Evolutionary conservation across 1,140 invertebrate species (phyloP).

Genomic region (Nylanderia fulva): DNA sequence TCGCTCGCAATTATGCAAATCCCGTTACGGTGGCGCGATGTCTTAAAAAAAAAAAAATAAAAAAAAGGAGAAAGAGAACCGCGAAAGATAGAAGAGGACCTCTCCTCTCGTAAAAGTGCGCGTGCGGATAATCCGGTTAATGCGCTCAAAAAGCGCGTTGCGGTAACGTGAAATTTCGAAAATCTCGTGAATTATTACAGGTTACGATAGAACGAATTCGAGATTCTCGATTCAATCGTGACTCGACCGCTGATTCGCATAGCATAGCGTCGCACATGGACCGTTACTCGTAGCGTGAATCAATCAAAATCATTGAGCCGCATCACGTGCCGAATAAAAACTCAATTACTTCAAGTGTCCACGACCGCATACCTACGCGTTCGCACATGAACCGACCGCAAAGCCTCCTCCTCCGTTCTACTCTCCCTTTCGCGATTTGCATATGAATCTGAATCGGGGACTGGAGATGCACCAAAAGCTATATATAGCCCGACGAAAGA

Average conservation of each 20-base stretch:
- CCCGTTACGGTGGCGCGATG: slow-evolving; percentile 79
- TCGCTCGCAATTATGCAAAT: slow-evolving; percentile 84
- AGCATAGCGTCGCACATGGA: neutral
- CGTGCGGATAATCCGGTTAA: slow-evolving; percentile 28
- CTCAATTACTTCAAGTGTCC: slow-evolving; percentile 65
- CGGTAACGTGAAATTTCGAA: slow-evolving; percentile 13
- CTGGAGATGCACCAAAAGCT: slow-evolving; percentile 56
- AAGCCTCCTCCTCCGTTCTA: slow-evolving; percentile 19
- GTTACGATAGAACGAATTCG: slow-evolving; percentile 27
- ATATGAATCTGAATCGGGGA: slow-evolving; percentile 76
- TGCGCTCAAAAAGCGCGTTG: slow-evolving; percentile 12
- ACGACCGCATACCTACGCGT: slow-evolving; percentile 38
- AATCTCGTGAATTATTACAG: slow-evolving; percentile 13
- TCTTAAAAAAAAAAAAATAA: slow-evolving; percentile 72
- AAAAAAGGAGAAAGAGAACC: slow-evolving; percentile 63
- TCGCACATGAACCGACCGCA: slow-evolving; percentile 33
- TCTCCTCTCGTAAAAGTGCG: neutral
- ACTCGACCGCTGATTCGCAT: neutral
- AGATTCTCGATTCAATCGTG: slow-evolving; percentile 3
- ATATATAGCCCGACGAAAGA: slow-evolving; percentile 54
- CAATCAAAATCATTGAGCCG: slow-evolving; percentile 58
- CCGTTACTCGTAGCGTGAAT: slow-evolving; percentile 4
- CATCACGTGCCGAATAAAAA: slow-evolving; percentile 73
- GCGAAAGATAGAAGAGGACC: slow-evolving; percentile 56
- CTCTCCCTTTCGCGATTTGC: slow-evolving; percentile 70